phyloP scores from a whole-genome alignment of 2,888 invertebrate genomes.

The Sinotaia quadrata region DNA sequence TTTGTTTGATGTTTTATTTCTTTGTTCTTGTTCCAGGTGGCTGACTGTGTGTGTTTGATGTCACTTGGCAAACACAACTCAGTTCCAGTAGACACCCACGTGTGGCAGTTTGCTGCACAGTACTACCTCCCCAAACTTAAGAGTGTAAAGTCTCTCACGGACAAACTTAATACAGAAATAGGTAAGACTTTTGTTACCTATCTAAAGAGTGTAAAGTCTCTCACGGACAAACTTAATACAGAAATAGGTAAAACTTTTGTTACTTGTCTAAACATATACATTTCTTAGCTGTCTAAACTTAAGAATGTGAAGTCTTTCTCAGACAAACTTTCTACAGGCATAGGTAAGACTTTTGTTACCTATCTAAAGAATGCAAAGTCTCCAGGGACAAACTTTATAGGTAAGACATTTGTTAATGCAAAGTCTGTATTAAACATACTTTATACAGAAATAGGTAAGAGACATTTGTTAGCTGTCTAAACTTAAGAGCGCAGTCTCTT shows the following conservation, averaged over 20 bases:
- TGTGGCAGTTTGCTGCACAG: constrained; percentile 89
- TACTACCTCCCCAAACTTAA: constrained; percentile 85
- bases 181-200: constrained; percentile 80
- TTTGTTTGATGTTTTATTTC: too few relatives aligned
- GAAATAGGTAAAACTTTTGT: constrained; percentile 83
- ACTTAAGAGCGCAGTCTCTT: too few relatives aligned
- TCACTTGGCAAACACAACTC: constrained; percentile 89
- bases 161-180: constrained; percentile 88
- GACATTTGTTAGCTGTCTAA: constrained; percentile 78
- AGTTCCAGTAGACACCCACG: constrained; percentile 96
- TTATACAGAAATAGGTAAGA: constrained; percentile 87
- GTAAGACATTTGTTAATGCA: constrained; percentile 76
- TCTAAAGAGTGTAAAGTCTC: constrained; percentile 81
- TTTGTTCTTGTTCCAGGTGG: constrained; percentile 85
- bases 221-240: constrained; percentile 87
- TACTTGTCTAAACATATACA: too few relatives aligned
- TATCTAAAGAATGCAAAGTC: constrained; percentile 82
- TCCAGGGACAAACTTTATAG: constrained; percentile 87
- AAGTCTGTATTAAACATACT: constrained; percentile 87
- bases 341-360: constrained; percentile 80
- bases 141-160: constrained; percentile 84
- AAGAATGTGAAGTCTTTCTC: constrained; percentile 84
- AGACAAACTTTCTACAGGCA: constrained; percentile 87
- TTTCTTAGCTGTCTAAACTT: constrained; percentile 87
- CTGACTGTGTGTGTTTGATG: constrained; percentile 98